A percentile compares a stretch with the other conserved stretches of the same genome.
Conservation (phyloP, 2,113 vertebrate species). For the Actenoides hombroni region DNA sequence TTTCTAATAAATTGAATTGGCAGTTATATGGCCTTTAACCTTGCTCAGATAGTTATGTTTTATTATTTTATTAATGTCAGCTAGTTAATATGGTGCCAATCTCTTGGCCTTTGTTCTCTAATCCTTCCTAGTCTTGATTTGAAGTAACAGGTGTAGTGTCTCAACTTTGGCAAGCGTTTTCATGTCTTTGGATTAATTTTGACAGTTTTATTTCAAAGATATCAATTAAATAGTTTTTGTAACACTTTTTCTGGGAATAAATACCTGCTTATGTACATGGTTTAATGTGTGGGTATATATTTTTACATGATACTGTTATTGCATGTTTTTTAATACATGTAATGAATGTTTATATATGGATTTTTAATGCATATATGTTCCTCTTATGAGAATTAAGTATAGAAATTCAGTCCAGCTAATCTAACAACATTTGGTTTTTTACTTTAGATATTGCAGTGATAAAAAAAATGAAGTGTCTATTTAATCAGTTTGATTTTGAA, state of each 20-base stretch:
- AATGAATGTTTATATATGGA: background rate
- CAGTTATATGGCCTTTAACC: background rate
- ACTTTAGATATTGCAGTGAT: background rate
- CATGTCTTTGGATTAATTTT: background rate
- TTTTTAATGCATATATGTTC: background rate
- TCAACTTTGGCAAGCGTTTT: background rate
- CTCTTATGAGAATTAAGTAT: background rate
- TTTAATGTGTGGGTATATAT: background rate
- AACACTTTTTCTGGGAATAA: background rate
- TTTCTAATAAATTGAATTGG: background rate
- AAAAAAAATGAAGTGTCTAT: background rate
- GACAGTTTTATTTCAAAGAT: background rate
- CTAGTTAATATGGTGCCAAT: background rate
- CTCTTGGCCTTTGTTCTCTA: background rate
- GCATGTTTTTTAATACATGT: background rate
- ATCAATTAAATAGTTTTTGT: background rate
- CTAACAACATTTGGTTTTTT: background rate
- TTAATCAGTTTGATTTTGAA: background rate
- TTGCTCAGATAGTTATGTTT: background rate
- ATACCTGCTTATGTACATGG: background rate
- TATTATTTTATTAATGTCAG: background rate
- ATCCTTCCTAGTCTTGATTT: background rate
- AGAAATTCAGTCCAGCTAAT: background rate
- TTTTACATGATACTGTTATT: background rate
- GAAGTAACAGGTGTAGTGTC: constrained; percentile 33